phyloP scores from a whole-genome alignment of 2,888 invertebrate genomes.

The Yponomeuta sedellus region DNA sequence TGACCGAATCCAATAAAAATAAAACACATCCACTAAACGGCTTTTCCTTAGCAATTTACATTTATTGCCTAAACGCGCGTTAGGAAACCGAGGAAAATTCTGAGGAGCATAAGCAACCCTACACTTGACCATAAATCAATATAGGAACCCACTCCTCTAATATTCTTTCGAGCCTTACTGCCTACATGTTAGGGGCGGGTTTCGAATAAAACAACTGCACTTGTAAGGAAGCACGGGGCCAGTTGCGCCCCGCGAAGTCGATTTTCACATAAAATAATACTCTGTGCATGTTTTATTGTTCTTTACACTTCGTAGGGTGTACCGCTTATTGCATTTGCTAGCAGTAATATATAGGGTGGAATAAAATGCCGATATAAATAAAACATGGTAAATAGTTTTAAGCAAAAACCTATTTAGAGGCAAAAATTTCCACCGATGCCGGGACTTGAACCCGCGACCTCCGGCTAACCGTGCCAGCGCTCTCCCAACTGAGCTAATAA shows the following conservation, averaged over 20 bases:
- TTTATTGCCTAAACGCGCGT: conserved; percentile 19
- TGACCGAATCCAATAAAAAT: conserved; percentile 14
- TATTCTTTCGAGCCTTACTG: not conserved
- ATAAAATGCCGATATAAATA: too few species aligned
- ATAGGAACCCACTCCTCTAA: conserved; percentile 8
- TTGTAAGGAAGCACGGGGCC: not conserved
- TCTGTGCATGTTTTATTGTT: conserved; percentile 19
- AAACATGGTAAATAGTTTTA: too few species aligned
- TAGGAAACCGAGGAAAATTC: conserved; percentile 16
- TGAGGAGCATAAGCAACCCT: conserved; percentile 15
- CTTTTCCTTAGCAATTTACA: conserved; percentile 19
- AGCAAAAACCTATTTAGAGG: too few species aligned
- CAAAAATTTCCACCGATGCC: too few species aligned
- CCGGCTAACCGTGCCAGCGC: too few species aligned
- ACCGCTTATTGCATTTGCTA: not conserved
- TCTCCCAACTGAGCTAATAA: too few species aligned
- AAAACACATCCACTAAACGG: conserved; percentile 12
- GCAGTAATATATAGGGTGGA: not conserved
- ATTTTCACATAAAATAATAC: conserved; percentile 19
- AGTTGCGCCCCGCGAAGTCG: conserved; percentile 17
- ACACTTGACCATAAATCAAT: conserved; percentile 17
- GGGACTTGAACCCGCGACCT: too few species aligned
- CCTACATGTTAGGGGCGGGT: not conserved
- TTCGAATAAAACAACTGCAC: not conserved
- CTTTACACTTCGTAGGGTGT: conserved; percentile 8